Evolutionary conservation across 2,113 vertebrate species (phyloP).

Genomic region (Sinocyclocheilus rhinocerous): DNA sequence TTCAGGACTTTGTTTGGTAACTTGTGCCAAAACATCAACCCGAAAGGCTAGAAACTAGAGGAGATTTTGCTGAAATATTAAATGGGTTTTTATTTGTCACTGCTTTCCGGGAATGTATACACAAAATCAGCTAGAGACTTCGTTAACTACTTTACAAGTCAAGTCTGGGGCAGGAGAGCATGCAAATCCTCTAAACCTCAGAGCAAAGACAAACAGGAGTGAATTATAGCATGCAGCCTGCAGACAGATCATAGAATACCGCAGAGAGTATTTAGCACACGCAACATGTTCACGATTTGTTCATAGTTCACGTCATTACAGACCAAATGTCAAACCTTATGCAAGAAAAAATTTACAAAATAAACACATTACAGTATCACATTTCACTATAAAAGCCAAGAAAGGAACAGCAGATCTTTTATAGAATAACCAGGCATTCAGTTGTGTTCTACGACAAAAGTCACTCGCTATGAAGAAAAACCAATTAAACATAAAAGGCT

Average conservation of each 20-base stretch:
- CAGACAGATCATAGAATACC: neutral
- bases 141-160: conserved; percentile 27
- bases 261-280: neutral
- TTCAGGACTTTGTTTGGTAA: neutral
- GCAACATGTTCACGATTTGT: neutral
- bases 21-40: neutral
- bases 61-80: neutral
- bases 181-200: conserved; percentile 21
- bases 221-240: conserved; percentile 22
- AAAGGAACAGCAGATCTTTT: neutral
- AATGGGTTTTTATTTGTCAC: neutral
- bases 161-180: conserved; percentile 5
- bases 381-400: neutral
- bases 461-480: neutral
- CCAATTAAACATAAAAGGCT: conserved; percentile 10
- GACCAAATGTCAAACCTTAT: conserved; percentile 22
- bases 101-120: neutral
- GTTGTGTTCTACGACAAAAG: neutral
- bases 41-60: neutral
- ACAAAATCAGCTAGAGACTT: neutral
- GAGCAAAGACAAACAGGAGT: conserved; percentile 44
- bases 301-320: neutral
- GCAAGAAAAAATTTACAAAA: neutral
- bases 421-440: neutral
- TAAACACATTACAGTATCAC: neutral